Base-by-base conservation (phyloP, 2,797 vertebrate species). In the Jordanella pulchra region DNA sequence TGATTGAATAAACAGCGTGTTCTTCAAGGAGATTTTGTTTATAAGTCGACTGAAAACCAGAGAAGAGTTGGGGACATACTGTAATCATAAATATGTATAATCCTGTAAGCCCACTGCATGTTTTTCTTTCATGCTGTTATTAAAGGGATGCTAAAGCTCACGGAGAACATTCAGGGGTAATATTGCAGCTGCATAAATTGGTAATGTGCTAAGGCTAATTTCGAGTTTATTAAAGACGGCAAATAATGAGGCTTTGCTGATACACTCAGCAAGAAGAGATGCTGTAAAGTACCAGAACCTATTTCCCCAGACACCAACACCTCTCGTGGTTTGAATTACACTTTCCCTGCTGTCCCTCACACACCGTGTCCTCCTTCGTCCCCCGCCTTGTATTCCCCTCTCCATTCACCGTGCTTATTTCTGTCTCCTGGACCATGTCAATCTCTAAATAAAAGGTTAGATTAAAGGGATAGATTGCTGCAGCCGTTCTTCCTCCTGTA, bases 401-500 rank as follows among this genome's bases (percentile, higher is more conserved):
- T 81, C 48, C 21, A 67, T 86, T 82, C 69, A 12, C 35, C 56
- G 55, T n/a, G 48, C 32, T 81, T 71, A 28, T 83, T 63, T 87
- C 85, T 87, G 82, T 87, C 83, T 82, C 73, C 50, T 70, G 72
- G 83, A 84, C 85, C 71, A 78, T 65, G 81, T 85, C 84, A 74
- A 67, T 88, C 85, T 85, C 80, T 27, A 71, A 74, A 87, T 85
- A 86, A 85, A 88, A 74, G 78, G 67, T 39, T 11, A 76, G 89
- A 89, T 90, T 82, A 77, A 80, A 86, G 44, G 72, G 72, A 42
- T 44, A 78, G 83, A 83, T 83, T 80, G 47, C 45, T 69, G 60
- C 63, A 67, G 58, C 15, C 44, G 63, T 51, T 70, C 67, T 71
- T 28, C 77, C 55, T 39, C 61, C 60, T 25, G 61, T 61, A 74